Evolutionary conservation across 1,140 invertebrate species (phyloP), one percentile per base, ranked within the genome.

Genomic region (Drosophila melanica): DNA sequence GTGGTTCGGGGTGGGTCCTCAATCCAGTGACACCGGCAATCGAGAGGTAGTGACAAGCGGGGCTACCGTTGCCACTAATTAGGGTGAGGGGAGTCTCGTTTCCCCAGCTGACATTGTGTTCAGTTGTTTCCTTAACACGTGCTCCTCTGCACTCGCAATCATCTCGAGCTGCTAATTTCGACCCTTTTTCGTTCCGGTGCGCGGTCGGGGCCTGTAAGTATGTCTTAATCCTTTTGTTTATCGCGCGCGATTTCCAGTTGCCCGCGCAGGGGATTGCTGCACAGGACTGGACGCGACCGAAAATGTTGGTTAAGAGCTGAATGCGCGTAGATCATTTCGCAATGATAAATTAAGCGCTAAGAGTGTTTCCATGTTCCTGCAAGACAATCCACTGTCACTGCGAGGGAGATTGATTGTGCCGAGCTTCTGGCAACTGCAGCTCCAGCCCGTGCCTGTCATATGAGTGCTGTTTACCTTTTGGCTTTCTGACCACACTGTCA

Each of bases 281-380:
- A 27, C 12, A 14, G 54, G 42, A 48, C 47, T 12, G 55, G 42
- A 55, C 18, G 35, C 44, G 65, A 44, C 12, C 35, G 39, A 35
- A 33, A 20, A 23, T 63, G 57, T 16, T 60, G 55, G 60, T 47
- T 42, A 35, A 23, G 33, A 41, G 67, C 37, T 37, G 53, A 71
- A 86, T 70, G 67, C 54, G 65, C 51, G 75, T 73, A 81, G 90
- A 91, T 91, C 90, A 81, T 75, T 87, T 87, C 72, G 90, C 90
- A 90, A 90, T 91, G 90, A 91, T 91, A 90, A 91, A 91, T 91
- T 90, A 91, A 87, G 78, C 79, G 77, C 90, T 91, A 91, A 91
- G 85, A 91, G 85, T 90, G 42, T 91, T 91, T 91, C 55, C 90
- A 79, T 91, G 90, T 91, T 90, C 75, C 72, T 62, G 70, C 65